Evolutionary conservation across 2,888 invertebrate species (phyloP).

Genomic region (Galerucella calmariensis): DNA sequence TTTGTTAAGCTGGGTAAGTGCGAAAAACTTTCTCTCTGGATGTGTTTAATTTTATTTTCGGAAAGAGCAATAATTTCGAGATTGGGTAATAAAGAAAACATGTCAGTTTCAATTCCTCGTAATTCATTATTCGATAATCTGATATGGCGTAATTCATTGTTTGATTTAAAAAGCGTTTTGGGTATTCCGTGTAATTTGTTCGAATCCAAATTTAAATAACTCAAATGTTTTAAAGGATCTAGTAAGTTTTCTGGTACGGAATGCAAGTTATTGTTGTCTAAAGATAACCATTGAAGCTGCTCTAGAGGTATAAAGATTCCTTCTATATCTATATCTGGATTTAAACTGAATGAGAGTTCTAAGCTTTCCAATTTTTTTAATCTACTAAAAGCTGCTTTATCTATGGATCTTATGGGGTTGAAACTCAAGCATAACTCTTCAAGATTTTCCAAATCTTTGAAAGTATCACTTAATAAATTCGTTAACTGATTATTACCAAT

Average conservation of each 20-base stretch:
- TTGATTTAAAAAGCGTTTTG: constrained; percentile 75
- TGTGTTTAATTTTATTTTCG: constrained; percentile 78
- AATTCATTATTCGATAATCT: constrained; percentile 86
- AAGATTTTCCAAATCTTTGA: constrained; percentile 79
- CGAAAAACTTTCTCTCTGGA: constrained; percentile 79
- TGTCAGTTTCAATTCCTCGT: constrained; percentile 73
- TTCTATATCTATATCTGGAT: constrained; percentile 74
- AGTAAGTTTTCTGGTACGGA: constrained; percentile 78
- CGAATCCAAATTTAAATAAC: constrained; percentile 87
- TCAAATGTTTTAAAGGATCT: constrained; percentile 74
- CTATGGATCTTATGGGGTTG: constrained; percentile 86
- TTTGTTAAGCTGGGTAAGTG: constrained; percentile 83
- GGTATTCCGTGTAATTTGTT: constrained; percentile 82
- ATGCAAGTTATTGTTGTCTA: constrained; percentile 89
- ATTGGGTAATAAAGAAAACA: constrained; percentile 78
- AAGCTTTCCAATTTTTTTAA: constrained; percentile 82
- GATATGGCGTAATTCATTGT: constrained; percentile 80
- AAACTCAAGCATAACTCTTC: constrained; percentile 92
- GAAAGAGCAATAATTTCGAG: constrained; percentile 83
- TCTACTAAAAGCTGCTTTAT: constrained; percentile 82
- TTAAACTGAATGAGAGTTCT: constrained; percentile 73
- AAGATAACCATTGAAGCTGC: constrained; percentile 83
- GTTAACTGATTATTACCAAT: constrained; percentile 87
- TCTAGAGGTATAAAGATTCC: constrained; percentile 77
- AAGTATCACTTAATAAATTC: constrained; percentile 76